A percentile compares a stretch with the other conserved stretches of the same genome.
Conservation (phyloP, 1,140 invertebrate genomes). For the Callitettix versicolor region DNA sequence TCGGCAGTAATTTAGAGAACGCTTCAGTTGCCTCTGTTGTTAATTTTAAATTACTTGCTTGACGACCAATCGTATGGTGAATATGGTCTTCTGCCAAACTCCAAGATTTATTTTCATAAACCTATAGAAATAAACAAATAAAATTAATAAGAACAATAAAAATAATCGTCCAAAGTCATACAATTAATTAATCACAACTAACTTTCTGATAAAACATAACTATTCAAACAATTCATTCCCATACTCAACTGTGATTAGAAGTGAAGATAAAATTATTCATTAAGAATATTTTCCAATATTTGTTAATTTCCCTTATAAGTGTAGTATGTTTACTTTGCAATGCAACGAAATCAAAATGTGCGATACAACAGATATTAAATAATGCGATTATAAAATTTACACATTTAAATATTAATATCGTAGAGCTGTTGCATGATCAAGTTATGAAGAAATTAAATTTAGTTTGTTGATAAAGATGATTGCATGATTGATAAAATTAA, state of each 20-base stretch:
- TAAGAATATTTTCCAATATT: too few species aligned
- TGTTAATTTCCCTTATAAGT: too few species aligned
- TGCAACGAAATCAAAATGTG: too few species aligned
- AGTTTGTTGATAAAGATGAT: too few species aligned
- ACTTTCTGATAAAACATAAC: background rate
- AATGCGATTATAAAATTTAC: too few species aligned
- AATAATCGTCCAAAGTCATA: background rate
- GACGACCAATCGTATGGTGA: slow-evolving; percentile 82
- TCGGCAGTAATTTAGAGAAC: slow-evolving; percentile 66
- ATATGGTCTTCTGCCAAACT: slow-evolving; percentile 89
- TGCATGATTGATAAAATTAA: too few species aligned
- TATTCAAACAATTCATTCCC: background rate
- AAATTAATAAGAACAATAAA: background rate
- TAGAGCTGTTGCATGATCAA: too few species aligned
- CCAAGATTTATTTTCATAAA: slow-evolving; percentile 76
- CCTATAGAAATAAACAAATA: slow-evolving; percentile 39
- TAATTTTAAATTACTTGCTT: slow-evolving; percentile 69
- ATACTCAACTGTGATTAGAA: background rate
- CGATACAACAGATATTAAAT: too few species aligned
- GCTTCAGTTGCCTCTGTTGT: slow-evolving; percentile 62
- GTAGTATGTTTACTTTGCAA: too few species aligned
- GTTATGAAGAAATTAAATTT: too few species aligned
- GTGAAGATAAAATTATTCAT: too few species aligned
- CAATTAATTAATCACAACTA: background rate
- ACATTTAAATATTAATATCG: too few species aligned